phyloP scores from a whole-genome alignment of 2,113 vertebrate species.

The Paralichthys olivaceus region DNA sequence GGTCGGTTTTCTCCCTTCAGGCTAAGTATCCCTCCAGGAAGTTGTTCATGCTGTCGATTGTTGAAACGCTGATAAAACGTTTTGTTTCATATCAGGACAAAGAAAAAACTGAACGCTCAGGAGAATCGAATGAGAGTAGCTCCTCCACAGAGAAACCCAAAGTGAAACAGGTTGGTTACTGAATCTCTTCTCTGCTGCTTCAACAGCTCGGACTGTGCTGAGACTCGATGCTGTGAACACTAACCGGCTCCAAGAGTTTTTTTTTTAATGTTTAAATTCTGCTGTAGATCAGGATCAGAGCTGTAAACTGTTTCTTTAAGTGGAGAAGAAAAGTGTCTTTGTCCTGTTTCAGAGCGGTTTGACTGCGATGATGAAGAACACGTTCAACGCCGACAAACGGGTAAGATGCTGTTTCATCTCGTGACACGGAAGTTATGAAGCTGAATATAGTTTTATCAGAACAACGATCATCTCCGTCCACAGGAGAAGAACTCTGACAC shows the following conservation, averaged over 20 bases:
- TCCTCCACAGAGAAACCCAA: conserved; percentile 46
- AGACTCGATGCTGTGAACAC: neutral
- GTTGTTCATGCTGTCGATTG: neutral
- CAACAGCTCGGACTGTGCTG: neutral
- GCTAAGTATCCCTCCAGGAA: neutral
- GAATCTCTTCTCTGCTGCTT: neutral
- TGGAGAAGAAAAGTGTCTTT: neutral
- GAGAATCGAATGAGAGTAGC: conserved; percentile 26
- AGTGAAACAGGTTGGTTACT: conserved; percentile 57
- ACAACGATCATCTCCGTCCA: neutral
- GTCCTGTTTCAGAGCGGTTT: conserved; percentile 53
- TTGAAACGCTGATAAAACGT: neutral
- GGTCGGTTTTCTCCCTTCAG: conserved; percentile 24
- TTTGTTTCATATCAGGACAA: conserved; percentile 51
- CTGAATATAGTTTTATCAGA: neutral
- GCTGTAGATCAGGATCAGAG: neutral
- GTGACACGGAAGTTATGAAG: neutral
- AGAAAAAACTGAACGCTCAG: conserved; percentile 41
- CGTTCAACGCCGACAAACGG: conserved; percentile 50
- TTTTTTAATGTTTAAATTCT: too few relatives aligned
- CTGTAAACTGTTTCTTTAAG: neutral
- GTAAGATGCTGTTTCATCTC: conserved; percentile 1
- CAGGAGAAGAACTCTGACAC: conserved; percentile 54
- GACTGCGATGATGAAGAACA: conserved; percentile 58
- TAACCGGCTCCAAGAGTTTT: neutral